Base-by-base conservation (phyloP, 1,140 invertebrate genomes). In the Pomphorhynchus laevis region DNA sequence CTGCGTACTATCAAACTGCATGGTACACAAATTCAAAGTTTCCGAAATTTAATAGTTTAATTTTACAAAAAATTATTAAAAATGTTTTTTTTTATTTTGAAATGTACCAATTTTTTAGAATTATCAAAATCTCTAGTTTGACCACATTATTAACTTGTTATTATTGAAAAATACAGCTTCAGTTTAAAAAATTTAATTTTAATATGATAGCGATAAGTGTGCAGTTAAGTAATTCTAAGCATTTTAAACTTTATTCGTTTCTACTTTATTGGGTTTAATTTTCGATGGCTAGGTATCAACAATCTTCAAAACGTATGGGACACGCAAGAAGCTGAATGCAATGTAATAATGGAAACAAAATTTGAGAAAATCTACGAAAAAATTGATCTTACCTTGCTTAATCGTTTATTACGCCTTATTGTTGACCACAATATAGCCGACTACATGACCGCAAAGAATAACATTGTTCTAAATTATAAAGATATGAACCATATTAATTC, bases 371-470 rank as follows among this genome's bases (percentile, higher is more conserved):
- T 98, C 12, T 95, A 93, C 49, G 89, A 98, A 55, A 98, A 98
- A 58, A 95, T 98, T 46, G 89, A 98, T 66, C 65, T 98, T 49
- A 95, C 86, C 1, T 58, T 98, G 4, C 67, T 98, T 1, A 98
- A 95, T 61, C 67, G 86, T 57, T 56, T 98, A 40, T 58, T 98
- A 3, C 67, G 84, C 45, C 56, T 98, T 8, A 93, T 98, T 49
- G 84, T 98, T 2, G 89, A 98, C 62, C 89, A 98, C 58, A 98
- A 98, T 52, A 98, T 98, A 53, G 89, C 89, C 48, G 89, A 98
- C 70, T 98, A 98, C 53, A 95, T 98, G 80, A 93, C 86, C 2
- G 82, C 89, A 5, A 98, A 98, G 53, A 93, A 93, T 57, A 98
- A 98, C 58, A 79, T 98, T 20, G 75, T 91, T 18, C 93, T 98